phyloP scores from a whole-genome alignment of 2,797 vertebrate species.

The Thripadectes ignobilis region DNA sequence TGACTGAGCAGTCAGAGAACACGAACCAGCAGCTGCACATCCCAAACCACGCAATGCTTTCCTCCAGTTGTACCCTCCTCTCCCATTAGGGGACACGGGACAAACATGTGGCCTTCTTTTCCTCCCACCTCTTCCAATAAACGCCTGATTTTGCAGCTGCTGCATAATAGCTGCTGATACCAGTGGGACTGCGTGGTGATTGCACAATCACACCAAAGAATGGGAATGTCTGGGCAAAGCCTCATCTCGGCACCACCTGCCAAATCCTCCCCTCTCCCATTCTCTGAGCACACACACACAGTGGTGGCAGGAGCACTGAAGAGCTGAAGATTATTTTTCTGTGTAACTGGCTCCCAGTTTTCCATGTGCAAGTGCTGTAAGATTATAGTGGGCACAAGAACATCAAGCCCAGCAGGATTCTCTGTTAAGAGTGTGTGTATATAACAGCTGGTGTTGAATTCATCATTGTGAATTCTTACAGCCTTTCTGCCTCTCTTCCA shows the following conservation, averaged over 20 bases:
- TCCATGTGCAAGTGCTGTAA: not conserved
- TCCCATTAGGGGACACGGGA: not conserved
- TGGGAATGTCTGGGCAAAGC: slow-evolving; percentile 6
- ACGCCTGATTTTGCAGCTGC: slow-evolving; percentile 23
- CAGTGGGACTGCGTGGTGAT: not conserved
- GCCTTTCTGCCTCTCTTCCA: not conserved
- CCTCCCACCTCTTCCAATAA: not conserved
- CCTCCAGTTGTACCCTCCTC: not conserved
- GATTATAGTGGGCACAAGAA: not conserved
- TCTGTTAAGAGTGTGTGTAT: not conserved
- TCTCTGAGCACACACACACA: not conserved
- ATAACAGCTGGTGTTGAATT: not conserved
- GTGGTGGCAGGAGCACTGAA: not conserved
- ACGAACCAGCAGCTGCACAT: not conserved
- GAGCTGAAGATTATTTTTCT: not conserved
- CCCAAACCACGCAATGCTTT: not conserved
- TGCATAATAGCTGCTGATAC: slow-evolving; percentile 19
- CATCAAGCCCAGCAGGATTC: not conserved
- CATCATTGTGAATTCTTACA: not conserved
- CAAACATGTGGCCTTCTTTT: not conserved
- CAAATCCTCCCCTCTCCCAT: not conserved
- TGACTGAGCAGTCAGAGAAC: not conserved
- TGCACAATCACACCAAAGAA: not conserved
- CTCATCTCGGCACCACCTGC: not conserved
- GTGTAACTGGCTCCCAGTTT: not conserved